Conservation (phyloP, 2,797 vertebrate genomes). For the Gymnothorax javanicus region DNA sequence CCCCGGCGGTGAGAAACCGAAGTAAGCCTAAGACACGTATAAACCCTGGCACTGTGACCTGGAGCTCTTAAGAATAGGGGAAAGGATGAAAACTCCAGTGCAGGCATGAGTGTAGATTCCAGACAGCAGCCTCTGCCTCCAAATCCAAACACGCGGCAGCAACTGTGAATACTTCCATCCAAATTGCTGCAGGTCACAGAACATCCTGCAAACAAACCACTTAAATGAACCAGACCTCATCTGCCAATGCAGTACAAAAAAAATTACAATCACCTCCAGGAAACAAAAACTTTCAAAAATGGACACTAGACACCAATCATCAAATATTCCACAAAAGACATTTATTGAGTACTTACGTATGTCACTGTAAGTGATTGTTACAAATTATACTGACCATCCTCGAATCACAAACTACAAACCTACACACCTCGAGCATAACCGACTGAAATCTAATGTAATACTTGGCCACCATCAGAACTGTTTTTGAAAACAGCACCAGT, state of each 20-base stretch:
- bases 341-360: background rate
- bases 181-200: slow-evolving; percentile 33
- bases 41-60: background rate
- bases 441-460: background rate
- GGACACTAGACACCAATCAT: background rate
- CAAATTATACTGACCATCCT: background rate
- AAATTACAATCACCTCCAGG: background rate
- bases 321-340: slow-evolving; percentile 17
- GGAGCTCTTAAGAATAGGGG: background rate
- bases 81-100: background rate
- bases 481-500: background rate
- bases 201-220: slow-evolving; percentile 29
- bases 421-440: background rate
- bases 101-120: slow-evolving; percentile 25
- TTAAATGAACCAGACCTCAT: background rate
- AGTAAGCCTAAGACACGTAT: slow-evolving; percentile 17
- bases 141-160: background rate
- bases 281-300: background rate
- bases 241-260: background rate
- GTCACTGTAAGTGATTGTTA: background rate
- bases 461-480: background rate
- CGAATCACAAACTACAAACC: background rate
- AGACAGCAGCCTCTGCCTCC: background rate
- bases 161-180: slow-evolving; percentile 2
- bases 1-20: slow-evolving; percentile 43